A percentile compares a stretch with the other conserved stretches of the same genome.
Evolutionary conservation across 2,797 vertebrate species (phyloP).

Genomic region (Leontopithecus rosalia): DNA sequence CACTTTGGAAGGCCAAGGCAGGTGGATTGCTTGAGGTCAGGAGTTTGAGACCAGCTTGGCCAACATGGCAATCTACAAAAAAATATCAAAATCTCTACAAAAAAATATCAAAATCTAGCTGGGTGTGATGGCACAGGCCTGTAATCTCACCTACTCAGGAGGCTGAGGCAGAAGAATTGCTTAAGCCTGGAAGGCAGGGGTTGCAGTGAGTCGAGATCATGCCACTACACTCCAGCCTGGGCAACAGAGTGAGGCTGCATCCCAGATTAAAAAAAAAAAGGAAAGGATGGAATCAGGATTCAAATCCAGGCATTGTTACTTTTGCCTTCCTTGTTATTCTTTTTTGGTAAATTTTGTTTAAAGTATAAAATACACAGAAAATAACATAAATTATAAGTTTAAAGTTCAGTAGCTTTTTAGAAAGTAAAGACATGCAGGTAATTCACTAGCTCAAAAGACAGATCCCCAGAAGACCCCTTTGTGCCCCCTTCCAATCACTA

Average conservation of each 20-base stretch:
- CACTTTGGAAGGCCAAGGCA: not conserved
- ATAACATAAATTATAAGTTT: not conserved
- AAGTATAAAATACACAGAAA: not conserved
- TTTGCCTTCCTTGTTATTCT: not conserved
- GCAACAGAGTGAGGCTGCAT: not conserved
- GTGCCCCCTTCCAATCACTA: not conserved
- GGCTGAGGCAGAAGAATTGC: not conserved
- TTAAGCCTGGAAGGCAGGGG: not conserved
- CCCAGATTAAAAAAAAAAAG: not conserved
- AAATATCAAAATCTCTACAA: not conserved
- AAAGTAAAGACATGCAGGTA: not conserved
- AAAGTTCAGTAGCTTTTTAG: not conserved
- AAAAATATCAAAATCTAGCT: not conserved
- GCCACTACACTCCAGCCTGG: not conserved
- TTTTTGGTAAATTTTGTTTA: not conserved
- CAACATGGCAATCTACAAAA: not conserved
- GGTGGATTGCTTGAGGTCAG: not conserved
- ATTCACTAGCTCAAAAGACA: not conserved
- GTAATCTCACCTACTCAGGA: not conserved
- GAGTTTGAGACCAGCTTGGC: not conserved
- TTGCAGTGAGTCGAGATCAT: fast-evolving
- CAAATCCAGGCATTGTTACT: not conserved
- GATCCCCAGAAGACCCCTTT: not conserved
- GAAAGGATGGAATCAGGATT: not conserved
- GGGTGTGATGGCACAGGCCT: not conserved